phyloP scores from a whole-genome alignment of 2,888 invertebrate genomes.

The Meta bourneti region DNA sequence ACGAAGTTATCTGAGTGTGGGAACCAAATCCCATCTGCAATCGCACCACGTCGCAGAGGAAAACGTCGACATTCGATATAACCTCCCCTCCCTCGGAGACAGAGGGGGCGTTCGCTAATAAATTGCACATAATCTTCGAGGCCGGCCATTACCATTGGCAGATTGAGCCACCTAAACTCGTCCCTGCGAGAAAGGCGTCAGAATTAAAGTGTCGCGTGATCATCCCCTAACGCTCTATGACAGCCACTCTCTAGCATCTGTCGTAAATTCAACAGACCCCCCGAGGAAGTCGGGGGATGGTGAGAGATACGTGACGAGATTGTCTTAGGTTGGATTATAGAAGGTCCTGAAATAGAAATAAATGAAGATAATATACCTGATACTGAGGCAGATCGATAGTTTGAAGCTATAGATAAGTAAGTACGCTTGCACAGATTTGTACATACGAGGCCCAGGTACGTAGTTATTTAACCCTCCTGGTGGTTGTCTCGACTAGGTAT shows the following conservation, averaged over 20 bases:
- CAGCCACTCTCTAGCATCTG: slow-evolving; percentile 1
- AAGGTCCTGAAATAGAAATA: not conserved
- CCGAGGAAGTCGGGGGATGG: no score
- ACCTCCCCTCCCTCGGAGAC: not conserved
- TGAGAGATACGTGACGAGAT: not conserved
- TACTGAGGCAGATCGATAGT: no score
- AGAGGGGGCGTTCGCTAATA: not conserved
- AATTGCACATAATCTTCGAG: slow-evolving; percentile 15
- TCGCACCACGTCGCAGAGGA: not conserved
- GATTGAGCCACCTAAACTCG: slow-evolving; percentile 6
- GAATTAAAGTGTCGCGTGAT: slow-evolving; percentile 28
- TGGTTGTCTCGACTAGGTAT: no score
- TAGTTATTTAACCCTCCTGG: no score
- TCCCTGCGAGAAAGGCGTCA: not conserved
- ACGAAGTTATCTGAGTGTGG: no score
- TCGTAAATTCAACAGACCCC: slow-evolving; percentile 6
- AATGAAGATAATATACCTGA: no score
- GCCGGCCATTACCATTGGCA: slow-evolving; percentile 20
- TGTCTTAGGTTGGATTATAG: not conserved
- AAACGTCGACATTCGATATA: not conserved
- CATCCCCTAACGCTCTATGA: slow-evolving; percentile 1
- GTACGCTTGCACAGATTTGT: no score
- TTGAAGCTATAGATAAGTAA: no score
- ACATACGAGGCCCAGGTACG: no score
- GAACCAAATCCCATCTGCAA: not conserved